Evolutionary conservation across 2,113 vertebrate genomes (phyloP).

Genomic region (Athene cunicularia): DNA sequence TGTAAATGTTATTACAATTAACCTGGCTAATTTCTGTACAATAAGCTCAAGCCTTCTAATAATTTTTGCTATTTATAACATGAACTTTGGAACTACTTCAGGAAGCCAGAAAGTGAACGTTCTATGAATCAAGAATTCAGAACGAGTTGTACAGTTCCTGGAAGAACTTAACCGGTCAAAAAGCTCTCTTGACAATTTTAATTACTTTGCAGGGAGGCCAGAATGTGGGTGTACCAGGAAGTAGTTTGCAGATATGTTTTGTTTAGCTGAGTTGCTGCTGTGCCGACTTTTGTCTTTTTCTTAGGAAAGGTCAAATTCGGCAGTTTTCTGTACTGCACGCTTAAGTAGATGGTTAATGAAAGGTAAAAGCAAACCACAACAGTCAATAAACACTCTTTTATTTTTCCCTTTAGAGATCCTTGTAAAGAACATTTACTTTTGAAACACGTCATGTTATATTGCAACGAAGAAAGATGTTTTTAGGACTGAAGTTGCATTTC

Average conservation of each 20-base stretch:
- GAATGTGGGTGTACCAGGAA: slow-evolving; percentile 1
- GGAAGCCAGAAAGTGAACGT: neutral
- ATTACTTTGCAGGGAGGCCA: slow-evolving; percentile 17
- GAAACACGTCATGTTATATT: neutral
- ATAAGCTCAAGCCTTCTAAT: neutral
- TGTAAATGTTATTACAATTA: neutral
- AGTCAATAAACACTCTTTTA: neutral
- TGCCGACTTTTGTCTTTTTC: slow-evolving; percentile 29
- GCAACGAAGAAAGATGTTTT: neutral
- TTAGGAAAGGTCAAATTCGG: slow-evolving; percentile 34
- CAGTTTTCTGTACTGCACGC: slow-evolving; percentile 19
- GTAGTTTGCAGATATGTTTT: slow-evolving; percentile 39
- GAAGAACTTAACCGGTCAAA: slow-evolving; percentile 26
- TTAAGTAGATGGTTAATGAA: neutral
- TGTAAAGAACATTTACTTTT: neutral
- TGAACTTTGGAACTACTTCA: slow-evolving; percentile 27
- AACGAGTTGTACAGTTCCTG: slow-evolving; percentile 3
- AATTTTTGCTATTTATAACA: neutral
- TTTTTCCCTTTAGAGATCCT: neutral
- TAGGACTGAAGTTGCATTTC: neutral
- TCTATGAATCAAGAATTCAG: neutral
- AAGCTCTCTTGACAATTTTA: slow-evolving; percentile 7
- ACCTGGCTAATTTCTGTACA: neutral
- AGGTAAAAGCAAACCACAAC: neutral
- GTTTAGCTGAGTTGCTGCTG: slow-evolving; percentile 44